Base-by-base conservation (phyloP, 2,888 invertebrate species). In the Myopa tessellatipennis region DNA sequence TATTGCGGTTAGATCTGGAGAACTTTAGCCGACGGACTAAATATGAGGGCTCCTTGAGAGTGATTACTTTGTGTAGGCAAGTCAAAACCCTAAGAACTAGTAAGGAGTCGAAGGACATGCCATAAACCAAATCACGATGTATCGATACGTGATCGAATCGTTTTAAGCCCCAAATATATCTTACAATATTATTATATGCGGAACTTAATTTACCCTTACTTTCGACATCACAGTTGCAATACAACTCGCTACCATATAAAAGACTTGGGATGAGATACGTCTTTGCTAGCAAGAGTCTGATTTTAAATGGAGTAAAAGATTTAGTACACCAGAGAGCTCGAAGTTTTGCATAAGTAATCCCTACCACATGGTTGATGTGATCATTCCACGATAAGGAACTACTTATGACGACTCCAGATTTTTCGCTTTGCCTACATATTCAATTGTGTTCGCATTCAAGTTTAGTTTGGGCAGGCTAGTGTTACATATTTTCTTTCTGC, bases 111-210 rank as follows among this genome's bases (percentile, higher is more conserved):
- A 69, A 69, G n/a, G 52, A 12, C 26, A 69, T 45, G 40, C 69
- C 34, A 55, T 69, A 69, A 0, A 69, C 10, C 18, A 34, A 14
- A 45, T 18, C 2, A 18, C 26, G 14, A 34, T 69, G 8, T 12
- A 26, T 34, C 10, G 69, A 69, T 7, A 69, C 52, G 45, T 69
- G 72, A 40, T 72, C 72, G 34, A n/a, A 60, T 26, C 60, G 58
- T 14, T 40, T 58, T 3, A 72, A 12, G 18, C 60, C 36, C 18
- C 16, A 72, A 38, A 72, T 40, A 58, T 72, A 72, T 14, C 72
- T 18, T 12, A 26, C 71, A 36, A 72, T 72, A 72, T 72, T 72
- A 60, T 72, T 72, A 40, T 38, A 72, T 34, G 58, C 58, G 14
- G 40, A 38, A 38, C 14, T 72, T 16, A 72, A 58, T 60, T 72